phyloP scores from a whole-genome alignment of 2,113 vertebrate species.

The Dinomys branickii region DNA sequence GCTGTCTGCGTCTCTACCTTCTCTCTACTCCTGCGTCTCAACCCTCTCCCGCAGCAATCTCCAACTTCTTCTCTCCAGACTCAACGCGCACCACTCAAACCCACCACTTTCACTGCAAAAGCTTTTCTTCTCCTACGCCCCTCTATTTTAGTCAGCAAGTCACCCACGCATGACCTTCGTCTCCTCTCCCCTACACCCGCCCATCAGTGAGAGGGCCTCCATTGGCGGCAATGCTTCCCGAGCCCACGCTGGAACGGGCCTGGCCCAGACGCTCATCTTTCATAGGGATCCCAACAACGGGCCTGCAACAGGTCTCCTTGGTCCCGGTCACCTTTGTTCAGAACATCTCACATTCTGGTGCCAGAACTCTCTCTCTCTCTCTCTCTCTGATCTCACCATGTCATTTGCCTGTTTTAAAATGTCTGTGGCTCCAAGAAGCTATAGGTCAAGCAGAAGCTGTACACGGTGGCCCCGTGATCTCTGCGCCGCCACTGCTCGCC shows the following conservation, averaged over 20 bases:
- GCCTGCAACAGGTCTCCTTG: neutral
- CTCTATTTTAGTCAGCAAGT: neutral
- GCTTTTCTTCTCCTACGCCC: neutral
- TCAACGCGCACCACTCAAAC: neutral
- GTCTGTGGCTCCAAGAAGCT: neutral
- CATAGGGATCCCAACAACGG: fast-evolving
- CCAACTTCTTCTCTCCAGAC: neutral
- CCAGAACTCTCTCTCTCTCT: neutral
- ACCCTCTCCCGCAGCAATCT: neutral
- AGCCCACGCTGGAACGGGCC: fast-evolving
- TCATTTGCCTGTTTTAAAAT: neutral
- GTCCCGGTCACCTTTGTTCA: neutral
- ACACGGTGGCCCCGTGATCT: neutral
- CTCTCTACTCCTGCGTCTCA: neutral
- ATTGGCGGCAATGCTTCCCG: neutral
- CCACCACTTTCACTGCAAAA: neutral
- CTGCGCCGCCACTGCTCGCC: neutral
- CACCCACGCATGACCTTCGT: neutral
- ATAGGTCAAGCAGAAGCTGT: neutral
- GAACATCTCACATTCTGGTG: neutral
- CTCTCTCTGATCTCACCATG: neutral
- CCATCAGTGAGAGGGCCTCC: neutral
- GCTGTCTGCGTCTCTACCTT: no score
- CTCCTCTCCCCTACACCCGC: fast-evolving
- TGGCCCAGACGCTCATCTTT: neutral